Base-by-base conservation (phyloP, 2,113 vertebrate species). In the Mormyrus iriodes region DNA sequence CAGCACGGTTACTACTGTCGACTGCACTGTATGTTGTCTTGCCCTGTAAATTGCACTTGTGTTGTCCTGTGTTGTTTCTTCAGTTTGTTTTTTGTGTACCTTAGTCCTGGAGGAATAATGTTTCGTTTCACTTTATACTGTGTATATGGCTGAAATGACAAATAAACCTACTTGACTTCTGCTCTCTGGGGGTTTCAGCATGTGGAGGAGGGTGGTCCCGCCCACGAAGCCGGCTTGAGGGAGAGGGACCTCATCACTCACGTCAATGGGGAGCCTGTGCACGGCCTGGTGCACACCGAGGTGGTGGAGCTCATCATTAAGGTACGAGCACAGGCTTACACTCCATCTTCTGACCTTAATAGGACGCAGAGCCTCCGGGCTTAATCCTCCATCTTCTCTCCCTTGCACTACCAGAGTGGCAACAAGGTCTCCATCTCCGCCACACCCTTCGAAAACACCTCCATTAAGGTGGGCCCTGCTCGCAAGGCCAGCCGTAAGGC, bases 241-340 rank as follows among this genome's bases (percentile, higher is more conserved):
- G 97, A 97, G 93, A 97, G 98, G 0, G 98, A 99, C 92, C 96
- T 99, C 91, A 99, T 99, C 94, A 99, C 98, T 4, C 97, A 99
- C 0, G 97, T 99, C 90, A 99, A 99, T 0, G 98, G 98, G n/a
- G 98, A 99, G 88, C 93, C 97, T 0, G 98, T 99, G 35, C 97
- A 99, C 0, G 98, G 98, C 7, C 95, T 99, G 91, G 98, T 99
- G 53, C 98, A 99, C 94, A 99, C 98, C 0, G 98, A 99, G 87
- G 98, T 99, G 93, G 98, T 99, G 92, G 97, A 99, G 94, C 96
- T 99, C 88, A 96, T 99, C n/a, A 95, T 99, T 84, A 99, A 99
- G 98, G 98, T 99, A 92, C 52, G 44, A 7, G 17, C 39, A 73
- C 61, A 39, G 19, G 83, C 58, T 82, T 44, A 35, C 83, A 48